Evolutionary conservation across 2,797 vertebrate species (phyloP).

Genomic region (Muscicapa striata): DNA sequence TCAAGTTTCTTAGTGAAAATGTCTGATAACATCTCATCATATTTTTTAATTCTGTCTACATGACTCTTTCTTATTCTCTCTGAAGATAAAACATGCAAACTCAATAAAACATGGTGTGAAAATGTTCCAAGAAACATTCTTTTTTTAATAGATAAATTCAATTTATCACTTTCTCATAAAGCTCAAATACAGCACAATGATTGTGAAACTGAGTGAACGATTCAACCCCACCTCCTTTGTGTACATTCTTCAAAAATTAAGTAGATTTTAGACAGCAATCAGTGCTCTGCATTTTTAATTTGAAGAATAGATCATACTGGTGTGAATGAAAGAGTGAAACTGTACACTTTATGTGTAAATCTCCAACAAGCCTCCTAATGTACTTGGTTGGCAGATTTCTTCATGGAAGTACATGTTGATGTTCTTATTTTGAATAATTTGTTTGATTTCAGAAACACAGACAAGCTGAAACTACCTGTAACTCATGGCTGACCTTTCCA

Average conservation of each 20-base stretch:
- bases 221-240: neutral
- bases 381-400: neutral
- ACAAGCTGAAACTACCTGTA: neutral
- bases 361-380: neutral
- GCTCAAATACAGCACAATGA: neutral
- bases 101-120: neutral
- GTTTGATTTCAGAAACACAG: neutral
- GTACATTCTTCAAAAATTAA: neutral
- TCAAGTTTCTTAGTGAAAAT: neutral
- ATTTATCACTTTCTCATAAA: neutral
- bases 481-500: neutral
- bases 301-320: neutral
- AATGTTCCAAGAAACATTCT: neutral
- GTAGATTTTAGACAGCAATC: neutral
- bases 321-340: neutral
- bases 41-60: neutral
- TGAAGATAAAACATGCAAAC: neutral
- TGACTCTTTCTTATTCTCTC: neutral
- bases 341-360: neutral
- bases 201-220: neutral
- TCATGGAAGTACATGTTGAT: neutral
- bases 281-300: neutral
- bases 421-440: neutral
- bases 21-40: neutral
- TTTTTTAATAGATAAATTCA: neutral